Conservation (phyloP, 53 echinoderm and acorn worm species). For the Crossaster papposus region DNA sequence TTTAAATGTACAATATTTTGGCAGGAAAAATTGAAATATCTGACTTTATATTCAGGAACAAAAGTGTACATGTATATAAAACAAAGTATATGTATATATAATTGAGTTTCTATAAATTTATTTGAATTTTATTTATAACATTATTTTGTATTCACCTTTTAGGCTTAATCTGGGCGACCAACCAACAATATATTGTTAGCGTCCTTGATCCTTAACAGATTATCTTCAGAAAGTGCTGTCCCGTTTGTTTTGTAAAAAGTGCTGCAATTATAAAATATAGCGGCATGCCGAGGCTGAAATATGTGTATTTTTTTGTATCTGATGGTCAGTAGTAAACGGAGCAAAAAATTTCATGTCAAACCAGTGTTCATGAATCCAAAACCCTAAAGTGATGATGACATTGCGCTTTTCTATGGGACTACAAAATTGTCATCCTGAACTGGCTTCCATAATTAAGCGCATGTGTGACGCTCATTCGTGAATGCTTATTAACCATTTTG, state of each 20-base stretch:
- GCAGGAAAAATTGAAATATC: background rate
- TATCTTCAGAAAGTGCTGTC: background rate
- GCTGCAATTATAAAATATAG: slow-evolving; percentile 27
- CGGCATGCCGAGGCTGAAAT: slow-evolving; percentile 18
- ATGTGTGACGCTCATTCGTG: no score
- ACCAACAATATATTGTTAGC: background rate
- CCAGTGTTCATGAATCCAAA: background rate
- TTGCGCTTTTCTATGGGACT: no score
- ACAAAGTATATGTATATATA: slow-evolving; percentile 34
- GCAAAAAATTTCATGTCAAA: background rate
- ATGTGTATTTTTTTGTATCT: slow-evolving; percentile 1
- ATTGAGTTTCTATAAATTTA: slow-evolving; percentile 35
- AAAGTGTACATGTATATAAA: slow-evolving; percentile 4
- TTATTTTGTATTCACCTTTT: slow-evolving; percentile 14
- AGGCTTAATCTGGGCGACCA: background rate
- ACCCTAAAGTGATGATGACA: background rate
- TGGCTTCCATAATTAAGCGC: no score
- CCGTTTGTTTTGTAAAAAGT: background rate
- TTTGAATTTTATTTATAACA: slow-evolving; percentile 51
- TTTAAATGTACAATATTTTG: slow-evolving; percentile 33
- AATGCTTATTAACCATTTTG: no score
- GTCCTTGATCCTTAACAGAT: background rate
- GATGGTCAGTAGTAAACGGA: background rate
- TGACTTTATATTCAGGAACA: slow-evolving; percentile 18
- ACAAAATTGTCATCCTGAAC: no score